phyloP scores from a whole-genome alignment of 2,113 vertebrate species.

The Phainopepla nitens region DNA sequence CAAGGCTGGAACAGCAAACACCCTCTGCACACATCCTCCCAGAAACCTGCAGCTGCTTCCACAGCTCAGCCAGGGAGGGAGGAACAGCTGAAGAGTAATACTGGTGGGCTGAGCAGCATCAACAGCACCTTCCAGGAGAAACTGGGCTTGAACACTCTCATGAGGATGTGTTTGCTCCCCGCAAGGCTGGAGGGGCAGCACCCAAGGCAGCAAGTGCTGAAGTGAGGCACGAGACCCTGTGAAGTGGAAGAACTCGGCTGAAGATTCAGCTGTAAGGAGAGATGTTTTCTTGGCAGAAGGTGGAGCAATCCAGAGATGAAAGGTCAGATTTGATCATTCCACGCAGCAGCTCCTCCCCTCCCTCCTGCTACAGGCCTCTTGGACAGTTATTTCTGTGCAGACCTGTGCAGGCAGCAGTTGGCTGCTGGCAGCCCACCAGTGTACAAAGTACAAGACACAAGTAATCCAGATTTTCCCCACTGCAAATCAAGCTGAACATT shows the following conservation, averaged over 20 bases:
- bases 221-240: background rate
- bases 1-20: background rate
- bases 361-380: background rate
- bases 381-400: background rate
- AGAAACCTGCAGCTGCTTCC: conserved; percentile 11
- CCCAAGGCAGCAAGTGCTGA: background rate
- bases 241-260: background rate
- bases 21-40: background rate
- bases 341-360: background rate
- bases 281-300: background rate
- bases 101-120: conserved; percentile 26
- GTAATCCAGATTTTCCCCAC: conserved; percentile 32
- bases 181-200: background rate
- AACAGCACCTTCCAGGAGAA: background rate
- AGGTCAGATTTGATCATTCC: background rate
- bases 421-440: conserved; percentile 45
- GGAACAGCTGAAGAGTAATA: background rate
- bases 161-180: background rate
- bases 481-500: background rate
- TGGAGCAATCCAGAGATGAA: background rate
- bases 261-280: background rate
- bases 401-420: background rate
- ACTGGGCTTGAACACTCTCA: background rate
- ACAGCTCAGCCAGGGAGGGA: background rate
- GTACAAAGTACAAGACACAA: background rate